Evolutionary conservation across 2,113 vertebrate species (phyloP).

Genomic region (Turnix velox): DNA sequence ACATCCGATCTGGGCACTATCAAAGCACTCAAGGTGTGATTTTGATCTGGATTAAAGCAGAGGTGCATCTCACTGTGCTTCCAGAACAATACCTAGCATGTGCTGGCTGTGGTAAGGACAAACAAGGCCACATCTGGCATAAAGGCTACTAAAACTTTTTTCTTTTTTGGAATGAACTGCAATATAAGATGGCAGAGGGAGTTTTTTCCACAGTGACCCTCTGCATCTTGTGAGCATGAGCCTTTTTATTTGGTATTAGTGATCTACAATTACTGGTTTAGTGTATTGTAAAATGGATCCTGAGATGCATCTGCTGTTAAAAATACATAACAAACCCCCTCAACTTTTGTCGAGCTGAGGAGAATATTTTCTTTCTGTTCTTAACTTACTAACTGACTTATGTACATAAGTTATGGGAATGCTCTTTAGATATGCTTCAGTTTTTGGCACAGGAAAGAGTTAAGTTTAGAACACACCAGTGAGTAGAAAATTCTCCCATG

Average conservation of each 20-base stretch:
- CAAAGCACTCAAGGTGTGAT: not conserved
- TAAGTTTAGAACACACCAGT: not conserved
- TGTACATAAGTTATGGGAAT: not conserved
- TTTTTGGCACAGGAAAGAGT: not conserved
- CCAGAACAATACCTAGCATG: not conserved
- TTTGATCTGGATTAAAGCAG: slow-evolving; percentile 9
- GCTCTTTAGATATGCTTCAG: not conserved
- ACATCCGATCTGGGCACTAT: not conserved
- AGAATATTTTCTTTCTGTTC: not conserved
- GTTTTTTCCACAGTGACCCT: not conserved
- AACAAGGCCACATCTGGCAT: not conserved
- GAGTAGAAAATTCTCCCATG: not conserved
- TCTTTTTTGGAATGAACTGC: not conserved
- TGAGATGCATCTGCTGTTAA: not conserved
- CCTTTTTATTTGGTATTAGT: not conserved
- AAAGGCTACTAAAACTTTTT: not conserved
- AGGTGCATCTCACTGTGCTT: no score
- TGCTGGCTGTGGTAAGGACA: not conserved
- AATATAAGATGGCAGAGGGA: not conserved
- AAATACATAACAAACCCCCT: not conserved
- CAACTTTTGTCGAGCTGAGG: not conserved
- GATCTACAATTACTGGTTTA: not conserved
- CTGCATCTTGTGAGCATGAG: not conserved
- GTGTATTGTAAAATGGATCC: not conserved
- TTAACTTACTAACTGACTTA: not conserved